Evolutionary conservation across 2,797 vertebrate genomes (phyloP).

Genomic region (Cossypha heuglini): DNA sequence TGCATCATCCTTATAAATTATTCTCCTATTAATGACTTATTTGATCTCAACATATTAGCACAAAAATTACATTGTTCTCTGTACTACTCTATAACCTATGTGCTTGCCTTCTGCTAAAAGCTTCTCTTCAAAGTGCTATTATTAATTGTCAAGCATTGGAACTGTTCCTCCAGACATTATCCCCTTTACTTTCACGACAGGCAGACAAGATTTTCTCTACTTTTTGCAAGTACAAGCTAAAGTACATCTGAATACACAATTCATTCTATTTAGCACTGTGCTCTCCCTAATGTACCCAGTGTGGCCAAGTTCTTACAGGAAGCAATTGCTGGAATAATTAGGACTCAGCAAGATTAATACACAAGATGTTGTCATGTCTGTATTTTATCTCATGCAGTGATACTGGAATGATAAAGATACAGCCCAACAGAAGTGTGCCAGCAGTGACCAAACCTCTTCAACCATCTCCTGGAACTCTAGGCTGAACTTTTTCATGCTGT

Average conservation of each 20-base stretch:
- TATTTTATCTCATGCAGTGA: neutral
- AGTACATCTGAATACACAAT: neutral
- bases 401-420: neutral
- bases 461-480: neutral
- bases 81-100: neutral
- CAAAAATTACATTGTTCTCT: neutral
- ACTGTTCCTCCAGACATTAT: neutral
- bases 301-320: neutral
- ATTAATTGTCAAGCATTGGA: neutral
- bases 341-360: neutral
- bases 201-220: neutral
- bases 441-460: neutral
- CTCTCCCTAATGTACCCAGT: neutral
- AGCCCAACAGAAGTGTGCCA: neutral
- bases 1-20: neutral
- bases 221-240: neutral
- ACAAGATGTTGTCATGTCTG: neutral
- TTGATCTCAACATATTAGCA: neutral
- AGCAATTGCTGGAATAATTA: neutral
- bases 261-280: neutral
- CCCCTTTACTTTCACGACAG: neutral
- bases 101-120: conserved; percentile 8
- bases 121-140: neutral
- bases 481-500: conserved; percentile 10
- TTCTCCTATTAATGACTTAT: neutral